phyloP scores from a whole-genome alignment of 2,888 invertebrate species.

The Baccha elongata region DNA sequence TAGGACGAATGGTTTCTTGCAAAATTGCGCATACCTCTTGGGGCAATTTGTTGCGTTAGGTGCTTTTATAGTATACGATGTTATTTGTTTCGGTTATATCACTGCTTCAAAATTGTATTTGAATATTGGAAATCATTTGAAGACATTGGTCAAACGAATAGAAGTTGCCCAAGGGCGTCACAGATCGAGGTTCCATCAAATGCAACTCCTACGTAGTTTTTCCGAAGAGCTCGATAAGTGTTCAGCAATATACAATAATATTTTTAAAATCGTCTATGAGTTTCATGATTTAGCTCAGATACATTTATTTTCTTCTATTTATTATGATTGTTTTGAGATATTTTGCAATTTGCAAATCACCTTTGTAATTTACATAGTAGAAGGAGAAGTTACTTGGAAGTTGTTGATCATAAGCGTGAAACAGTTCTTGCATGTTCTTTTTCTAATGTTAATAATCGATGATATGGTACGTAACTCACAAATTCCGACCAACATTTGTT shows the following conservation, averaged over 20 bases:
- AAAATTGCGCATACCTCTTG: background rate
- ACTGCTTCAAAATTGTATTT: background rate
- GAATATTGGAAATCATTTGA: conserved; percentile 8
- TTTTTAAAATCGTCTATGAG: conserved; percentile 6
- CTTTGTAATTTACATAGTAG: background rate
- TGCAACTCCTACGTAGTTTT: background rate
- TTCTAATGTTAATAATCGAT: background rate
- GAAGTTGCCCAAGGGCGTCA: background rate
- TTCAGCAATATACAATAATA: background rate
- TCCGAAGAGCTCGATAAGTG: background rate
- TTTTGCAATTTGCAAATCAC: background rate
- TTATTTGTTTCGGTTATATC: background rate
- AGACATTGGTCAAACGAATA: background rate
- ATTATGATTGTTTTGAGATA: background rate
- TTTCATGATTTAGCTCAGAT: background rate
- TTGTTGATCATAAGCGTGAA: background rate
- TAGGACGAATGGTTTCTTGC: too few species aligned
- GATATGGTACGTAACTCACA: background rate
- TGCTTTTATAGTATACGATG: background rate
- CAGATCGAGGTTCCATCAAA: background rate
- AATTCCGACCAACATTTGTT: background rate
- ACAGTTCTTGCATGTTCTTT: background rate
- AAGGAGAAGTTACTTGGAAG: background rate
- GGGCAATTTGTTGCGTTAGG: background rate
- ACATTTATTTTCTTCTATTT: background rate